Evolutionary conservation across 2,888 invertebrate species (phyloP).

Genomic region (Pedicia rivosa): DNA sequence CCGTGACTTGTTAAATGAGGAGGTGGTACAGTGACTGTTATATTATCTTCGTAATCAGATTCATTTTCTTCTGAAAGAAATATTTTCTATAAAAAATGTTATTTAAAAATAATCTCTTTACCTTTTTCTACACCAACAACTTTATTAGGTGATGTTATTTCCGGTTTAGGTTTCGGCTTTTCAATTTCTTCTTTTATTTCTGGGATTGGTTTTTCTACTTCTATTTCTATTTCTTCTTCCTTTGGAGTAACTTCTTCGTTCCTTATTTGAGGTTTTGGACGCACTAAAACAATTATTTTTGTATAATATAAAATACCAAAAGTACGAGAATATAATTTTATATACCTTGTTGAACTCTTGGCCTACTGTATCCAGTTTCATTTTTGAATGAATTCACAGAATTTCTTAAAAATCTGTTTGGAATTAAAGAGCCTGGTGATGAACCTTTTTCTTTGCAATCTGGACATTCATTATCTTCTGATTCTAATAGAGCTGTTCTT

Average conservation of each 20-base stretch:
- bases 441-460: slow-evolving; percentile 86
- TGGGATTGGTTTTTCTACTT: too few relatives aligned
- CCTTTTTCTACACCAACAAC: slow-evolving; percentile 7
- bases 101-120: not conserved
- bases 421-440: slow-evolving; percentile 82
- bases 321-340: too few relatives aligned
- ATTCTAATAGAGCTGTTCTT: slow-evolving; percentile 71
- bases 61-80: slow-evolving; percentile 20
- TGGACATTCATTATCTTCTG: slow-evolving; percentile 90
- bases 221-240: too few relatives aligned
- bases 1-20: slow-evolving; percentile 18
- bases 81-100: not conserved
- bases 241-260: too few relatives aligned
- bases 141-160: too few relatives aligned
- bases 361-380: slow-evolving; percentile 72
- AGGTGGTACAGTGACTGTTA: slow-evolving; percentile 40
- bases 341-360: too few relatives aligned
- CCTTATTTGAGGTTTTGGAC: too few relatives aligned
- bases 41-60: slow-evolving; percentile 42
- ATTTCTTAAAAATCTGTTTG: slow-evolving; percentile 78
- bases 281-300: too few relatives aligned
- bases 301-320: too few relatives aligned
- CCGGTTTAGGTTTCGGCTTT: too few relatives aligned
- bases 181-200: too few relatives aligned
- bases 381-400: slow-evolving; percentile 83